Conservation (phyloP, 1,140 invertebrate species). For the Listronotus oregonensis region DNA sequence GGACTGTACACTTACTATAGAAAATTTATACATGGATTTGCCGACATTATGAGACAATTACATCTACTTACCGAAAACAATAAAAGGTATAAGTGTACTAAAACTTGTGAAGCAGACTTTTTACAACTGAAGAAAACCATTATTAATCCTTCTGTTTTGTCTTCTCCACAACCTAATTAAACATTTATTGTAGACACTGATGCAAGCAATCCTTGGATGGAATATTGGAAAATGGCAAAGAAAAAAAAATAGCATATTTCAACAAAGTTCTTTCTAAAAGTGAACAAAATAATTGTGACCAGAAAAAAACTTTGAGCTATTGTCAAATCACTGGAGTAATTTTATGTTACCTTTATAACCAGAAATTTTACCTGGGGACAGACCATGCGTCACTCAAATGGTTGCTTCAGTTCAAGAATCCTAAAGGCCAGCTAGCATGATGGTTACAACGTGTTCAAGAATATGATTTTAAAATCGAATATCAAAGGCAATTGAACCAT, state of each 20-base stretch:
- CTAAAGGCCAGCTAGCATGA: slow-evolving; percentile 42
- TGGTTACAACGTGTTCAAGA: slow-evolving; percentile 42
- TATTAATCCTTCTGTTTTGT: slow-evolving; percentile 3
- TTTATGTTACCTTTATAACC: slow-evolving; percentile 37
- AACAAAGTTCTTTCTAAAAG: slow-evolving; percentile 51
- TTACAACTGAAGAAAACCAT: not conserved
- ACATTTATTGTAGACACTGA: slow-evolving; percentile 44
- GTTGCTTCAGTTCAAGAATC: slow-evolving; percentile 47
- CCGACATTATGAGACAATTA: slow-evolving; percentile 40
- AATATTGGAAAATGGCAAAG: slow-evolving; percentile 38
- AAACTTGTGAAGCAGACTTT: slow-evolving; percentile 14
- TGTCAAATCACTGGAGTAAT: slow-evolving; percentile 41
- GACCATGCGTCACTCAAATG: slow-evolving; percentile 45
- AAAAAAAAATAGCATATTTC: slow-evolving; percentile 45
- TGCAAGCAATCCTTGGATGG: slow-evolving; percentile 36
- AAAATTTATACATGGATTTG: slow-evolving; percentile 42
- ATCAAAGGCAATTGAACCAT: too few relatives aligned
- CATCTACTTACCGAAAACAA: slow-evolving; percentile 26
- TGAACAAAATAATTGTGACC: slow-evolving; percentile 47
- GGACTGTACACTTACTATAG: slow-evolving; percentile 47
- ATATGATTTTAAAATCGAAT: slow-evolving; percentile 40
- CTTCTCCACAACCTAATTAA: slow-evolving; percentile 3
- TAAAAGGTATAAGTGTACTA: slow-evolving; percentile 15
- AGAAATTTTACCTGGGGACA: slow-evolving; percentile 3
- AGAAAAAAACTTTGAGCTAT: slow-evolving; percentile 42